Evolutionary conservation across 1,140 invertebrate species (phyloP), one percentile per base, ranked within the genome.

Genomic region (Platyscapa corneri): DNA sequence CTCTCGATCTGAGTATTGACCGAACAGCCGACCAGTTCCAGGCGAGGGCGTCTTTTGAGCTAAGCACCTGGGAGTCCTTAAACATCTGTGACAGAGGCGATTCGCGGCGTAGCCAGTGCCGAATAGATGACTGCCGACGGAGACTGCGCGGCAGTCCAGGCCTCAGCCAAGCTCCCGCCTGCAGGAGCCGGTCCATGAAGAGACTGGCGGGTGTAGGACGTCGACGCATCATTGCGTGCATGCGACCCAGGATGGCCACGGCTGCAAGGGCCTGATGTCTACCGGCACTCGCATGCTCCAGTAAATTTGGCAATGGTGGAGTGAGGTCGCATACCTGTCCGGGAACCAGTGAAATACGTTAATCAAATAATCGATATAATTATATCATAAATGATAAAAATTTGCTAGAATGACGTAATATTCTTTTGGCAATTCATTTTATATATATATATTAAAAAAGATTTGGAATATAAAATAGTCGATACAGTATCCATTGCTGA

Each of bases 141-240:
- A 89, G 88, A 23, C 90, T 88, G n/a, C 89, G 87, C 0, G 91
- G 90, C 18, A 91, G 80, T 0, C 88, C 92, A 0, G 92, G 91
- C 75, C 88, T 88, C 32, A 93, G 53, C 93, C 93, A 93, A 3
- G 89, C 89, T 18, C 92, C 90, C 0, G 91, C 89, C 83, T 92
- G 95, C n/a, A 97, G 92, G 70, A 98, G 94, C 89, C 97, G 96
- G 91, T 98, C 97, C 70, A 98, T 94, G 92, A 97, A 98, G 6
- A 98, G 92, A 90, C 96, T 97, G 88, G 95, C 95, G 16, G 96
- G 97, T 0, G 96, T 95, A 0, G 96, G 96, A 85, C 97, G 94
- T 80, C 96, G 95, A 83, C 97, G 96, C 90, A 97, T 95, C 94
- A 98, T 95, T 27, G 95, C 94, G 90, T 98, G 97, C 81, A 98